Evolutionary conservation across 2,113 vertebrate species (phyloP).

Genomic region (Mohoua ochrocephala): DNA sequence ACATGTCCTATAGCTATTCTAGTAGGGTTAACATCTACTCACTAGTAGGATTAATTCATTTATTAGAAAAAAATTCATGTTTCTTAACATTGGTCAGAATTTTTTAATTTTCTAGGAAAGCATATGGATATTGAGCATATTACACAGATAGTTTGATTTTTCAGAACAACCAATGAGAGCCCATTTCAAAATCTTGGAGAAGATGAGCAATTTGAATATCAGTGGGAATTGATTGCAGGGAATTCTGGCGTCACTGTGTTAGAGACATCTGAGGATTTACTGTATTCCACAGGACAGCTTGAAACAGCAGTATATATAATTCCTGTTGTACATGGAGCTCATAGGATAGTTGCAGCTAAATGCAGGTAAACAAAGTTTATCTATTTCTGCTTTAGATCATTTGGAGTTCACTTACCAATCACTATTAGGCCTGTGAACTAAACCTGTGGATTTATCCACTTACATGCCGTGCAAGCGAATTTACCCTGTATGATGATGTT

Average conservation of each 20-base stretch:
- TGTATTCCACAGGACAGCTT: neutral
- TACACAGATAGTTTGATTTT: neutral
- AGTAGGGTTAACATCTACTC: neutral
- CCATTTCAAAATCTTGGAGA: neutral
- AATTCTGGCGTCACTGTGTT: neutral
- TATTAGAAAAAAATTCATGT: neutral
- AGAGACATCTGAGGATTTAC: neutral
- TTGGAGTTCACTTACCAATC: neutral
- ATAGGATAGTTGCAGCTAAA: neutral
- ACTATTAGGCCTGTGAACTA: neutral
- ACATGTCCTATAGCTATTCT: neutral
- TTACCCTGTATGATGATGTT: neutral
- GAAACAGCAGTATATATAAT: neutral
- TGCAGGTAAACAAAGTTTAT: neutral
- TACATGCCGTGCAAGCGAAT: neutral
- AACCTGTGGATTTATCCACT: neutral
- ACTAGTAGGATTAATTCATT: neutral
- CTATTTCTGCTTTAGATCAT: neutral
- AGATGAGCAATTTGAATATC: neutral
- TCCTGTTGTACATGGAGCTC: neutral
- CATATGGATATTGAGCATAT: neutral
- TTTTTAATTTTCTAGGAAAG: neutral
- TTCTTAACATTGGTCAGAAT: neutral
- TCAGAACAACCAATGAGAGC: neutral
- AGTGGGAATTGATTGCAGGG: neutral